These are phyloP conservation scores for Mamestra brassicae DNA, from an alignment of 2,888 invertebrate genomes.

Conservation along the genomic window DNA sequence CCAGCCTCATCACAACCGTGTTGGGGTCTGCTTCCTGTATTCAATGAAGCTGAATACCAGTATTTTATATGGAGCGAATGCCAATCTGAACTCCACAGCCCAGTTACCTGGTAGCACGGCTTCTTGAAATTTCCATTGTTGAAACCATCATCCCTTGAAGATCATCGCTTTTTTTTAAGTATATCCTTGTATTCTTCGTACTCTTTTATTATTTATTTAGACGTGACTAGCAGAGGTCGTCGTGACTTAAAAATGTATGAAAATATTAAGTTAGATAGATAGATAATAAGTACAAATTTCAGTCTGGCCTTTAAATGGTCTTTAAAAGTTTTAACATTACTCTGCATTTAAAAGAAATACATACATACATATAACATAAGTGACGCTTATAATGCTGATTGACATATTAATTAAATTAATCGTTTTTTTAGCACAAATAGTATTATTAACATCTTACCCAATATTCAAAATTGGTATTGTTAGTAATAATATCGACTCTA, in stretches of 20 bases:
- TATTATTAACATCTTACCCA: not conserved
- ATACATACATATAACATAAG: too few species aligned
- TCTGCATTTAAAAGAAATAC: too few species aligned
- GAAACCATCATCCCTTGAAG: not conserved
- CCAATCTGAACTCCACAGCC: not conserved
- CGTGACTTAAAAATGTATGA: not conserved
- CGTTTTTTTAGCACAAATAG: not conserved
- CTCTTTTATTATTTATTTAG: not conserved
- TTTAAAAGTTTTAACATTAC: too few species aligned
- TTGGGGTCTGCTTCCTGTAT: not conserved
- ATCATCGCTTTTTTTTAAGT: not conserved
- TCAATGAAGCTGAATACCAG: not conserved
- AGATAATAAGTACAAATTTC: too few species aligned
- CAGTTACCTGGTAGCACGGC: too few species aligned
- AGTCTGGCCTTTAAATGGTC: too few species aligned
- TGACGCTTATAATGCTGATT: too few species aligned
- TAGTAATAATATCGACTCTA: not conserved
- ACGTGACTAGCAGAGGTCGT: not conserved
- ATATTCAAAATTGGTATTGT: not conserved
- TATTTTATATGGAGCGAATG: not conserved
- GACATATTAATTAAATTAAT: too few species aligned
- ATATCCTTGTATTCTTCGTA: not conserved
- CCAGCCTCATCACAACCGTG: not conserved
- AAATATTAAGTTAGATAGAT: too few species aligned
- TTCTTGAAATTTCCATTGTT: not conserved